A percentile compares a stretch with the other conserved stretches of the same genome.
These are phyloP conservation scores for Oreochromis aureus DNA, from an alignment of 2,113 vertebrate species.

Conservation along the genomic window DNA sequence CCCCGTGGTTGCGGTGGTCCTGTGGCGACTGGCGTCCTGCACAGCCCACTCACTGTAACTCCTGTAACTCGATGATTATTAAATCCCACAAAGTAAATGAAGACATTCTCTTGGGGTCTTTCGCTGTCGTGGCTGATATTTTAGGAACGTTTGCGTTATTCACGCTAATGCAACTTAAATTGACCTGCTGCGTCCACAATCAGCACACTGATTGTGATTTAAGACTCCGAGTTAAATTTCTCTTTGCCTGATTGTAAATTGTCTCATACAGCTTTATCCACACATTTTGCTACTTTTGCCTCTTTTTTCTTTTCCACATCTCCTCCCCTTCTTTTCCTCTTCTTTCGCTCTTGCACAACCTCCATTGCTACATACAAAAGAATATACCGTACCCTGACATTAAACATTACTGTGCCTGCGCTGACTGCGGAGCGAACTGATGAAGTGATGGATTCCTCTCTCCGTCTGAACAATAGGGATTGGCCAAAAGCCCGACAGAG, in stretches of 20 bases:
- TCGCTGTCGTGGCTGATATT: slow-evolving; percentile 5
- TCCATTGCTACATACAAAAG: not conserved
- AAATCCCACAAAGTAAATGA: slow-evolving; percentile 16
- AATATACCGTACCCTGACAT: not conserved
- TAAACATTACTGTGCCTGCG: not conserved
- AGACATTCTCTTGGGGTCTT: not conserved
- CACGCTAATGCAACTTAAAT: not conserved
- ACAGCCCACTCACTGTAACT: not conserved
- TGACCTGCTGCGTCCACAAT: not conserved
- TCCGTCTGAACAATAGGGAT: slow-evolving; percentile 29
- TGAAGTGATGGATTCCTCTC: not conserved
- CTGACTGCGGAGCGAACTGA: not conserved
- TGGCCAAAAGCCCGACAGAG: slow-evolving; percentile 38
- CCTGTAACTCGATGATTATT: slow-evolving; percentile 20
- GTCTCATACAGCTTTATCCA: not conserved
- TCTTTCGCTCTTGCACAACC: not conserved
- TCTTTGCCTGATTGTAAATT: not conserved
- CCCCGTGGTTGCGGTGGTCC: not conserved
- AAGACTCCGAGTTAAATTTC: not conserved
- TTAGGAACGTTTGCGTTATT: not conserved
- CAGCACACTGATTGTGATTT: slow-evolving; percentile 20
- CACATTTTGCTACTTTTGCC: not conserved
- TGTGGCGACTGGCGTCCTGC: not conserved
- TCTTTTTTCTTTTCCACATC: not conserved
- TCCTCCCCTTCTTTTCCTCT: not conserved